Evolutionary conservation across 2,888 invertebrate genomes (phyloP), one percentile per base, ranked within the genome.

Genomic region (Muscina levida): DNA sequence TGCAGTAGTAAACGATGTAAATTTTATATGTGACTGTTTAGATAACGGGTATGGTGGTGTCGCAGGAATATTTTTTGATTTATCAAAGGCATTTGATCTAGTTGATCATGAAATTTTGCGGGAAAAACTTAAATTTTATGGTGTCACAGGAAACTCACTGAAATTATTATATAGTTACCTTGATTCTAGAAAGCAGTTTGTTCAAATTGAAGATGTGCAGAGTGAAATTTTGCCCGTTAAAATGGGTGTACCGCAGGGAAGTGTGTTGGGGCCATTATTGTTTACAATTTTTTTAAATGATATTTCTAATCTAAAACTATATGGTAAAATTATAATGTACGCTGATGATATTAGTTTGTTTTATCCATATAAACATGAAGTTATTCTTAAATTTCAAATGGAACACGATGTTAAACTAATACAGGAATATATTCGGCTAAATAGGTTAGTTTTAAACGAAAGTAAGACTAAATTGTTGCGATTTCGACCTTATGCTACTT

Each of bases 81-180:
- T 70, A 10, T 15, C 70, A 15, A 70, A 70, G 42, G 70, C 70
- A 15, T 56, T 70, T 70, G 70, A 70, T 24, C 42, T 70, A 15
- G 56, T 56, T n/a, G 56, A 56, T 44, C 70, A 70, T 70, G 3
- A 70, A 2, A 70, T 70, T 42, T 15, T 70, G 15, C 5, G 53
- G n/a, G 1, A 44, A 3, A 56, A 56, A n/a, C 15, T 70, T 3
- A 6, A 10, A 17, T 70, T 26, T 42, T 56, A 56, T 44, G 56
- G 70, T 24, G 42, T 56, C 13, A 26, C 17, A 67, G 17, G 37
- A 6, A 15, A 17, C 1, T 15, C 15, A 37, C 51, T 51, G 15
- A 15, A 24, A 5, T 66, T 66, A 13, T 48, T 66, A 10, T n/a
- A 46, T 24, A 44, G 8, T 22, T 66, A 15, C 37, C 51, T 67